Conservation (phyloP, 2,113 vertebrate species). For the Solenodon paradoxus region DNA sequence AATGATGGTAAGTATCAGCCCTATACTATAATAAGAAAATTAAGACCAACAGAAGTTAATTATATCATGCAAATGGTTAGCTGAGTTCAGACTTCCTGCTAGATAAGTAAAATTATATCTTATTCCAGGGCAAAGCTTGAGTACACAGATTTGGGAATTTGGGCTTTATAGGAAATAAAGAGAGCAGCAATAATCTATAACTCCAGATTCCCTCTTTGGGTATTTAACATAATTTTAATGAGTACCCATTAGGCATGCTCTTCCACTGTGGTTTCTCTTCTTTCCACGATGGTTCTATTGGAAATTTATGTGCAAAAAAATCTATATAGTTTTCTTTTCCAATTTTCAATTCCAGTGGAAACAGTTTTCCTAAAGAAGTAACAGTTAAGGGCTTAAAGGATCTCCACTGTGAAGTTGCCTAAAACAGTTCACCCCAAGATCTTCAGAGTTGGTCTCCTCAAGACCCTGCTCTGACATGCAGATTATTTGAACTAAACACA, state of each 20-base stretch:
- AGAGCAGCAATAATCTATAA: background rate
- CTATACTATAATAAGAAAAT: background rate
- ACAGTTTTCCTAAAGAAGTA: background rate
- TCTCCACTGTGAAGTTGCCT: too few species aligned
- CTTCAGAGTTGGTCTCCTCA: too few species aligned
- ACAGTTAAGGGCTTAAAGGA: background rate
- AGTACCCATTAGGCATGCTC: background rate
- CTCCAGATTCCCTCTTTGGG: background rate
- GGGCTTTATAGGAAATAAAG: background rate
- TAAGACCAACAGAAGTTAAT: background rate
- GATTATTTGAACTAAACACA: too few species aligned
- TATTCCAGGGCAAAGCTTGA: background rate
- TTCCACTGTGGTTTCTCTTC: background rate
- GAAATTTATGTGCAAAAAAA: background rate
- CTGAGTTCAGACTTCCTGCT: background rate
- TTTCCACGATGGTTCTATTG: background rate
- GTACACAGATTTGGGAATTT: background rate
- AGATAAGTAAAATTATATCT: background rate
- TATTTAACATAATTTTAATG: background rate
- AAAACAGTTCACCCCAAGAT: too few species aligned
- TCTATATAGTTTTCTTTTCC: background rate
- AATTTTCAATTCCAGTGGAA: background rate
- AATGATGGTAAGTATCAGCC: background rate
- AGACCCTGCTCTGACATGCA: too few species aligned
- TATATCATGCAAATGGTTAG: background rate